A percentile compares a stretch with the other conserved stretches of the same genome.
phyloP scores from a whole-genome alignment of 2,888 invertebrate species.

The Anthrax anthrax region DNA sequence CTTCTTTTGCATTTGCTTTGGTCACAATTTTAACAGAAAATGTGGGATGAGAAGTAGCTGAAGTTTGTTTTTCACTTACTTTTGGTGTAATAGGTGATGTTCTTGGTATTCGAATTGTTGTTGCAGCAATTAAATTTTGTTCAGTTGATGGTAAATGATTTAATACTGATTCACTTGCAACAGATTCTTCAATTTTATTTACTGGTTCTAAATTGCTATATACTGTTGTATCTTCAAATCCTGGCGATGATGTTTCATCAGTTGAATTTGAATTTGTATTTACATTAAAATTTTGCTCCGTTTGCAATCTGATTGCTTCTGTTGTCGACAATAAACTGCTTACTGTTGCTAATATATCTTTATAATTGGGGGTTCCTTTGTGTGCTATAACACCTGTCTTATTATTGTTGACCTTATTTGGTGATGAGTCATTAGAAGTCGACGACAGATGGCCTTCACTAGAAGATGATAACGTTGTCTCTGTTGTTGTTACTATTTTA shows the following conservation, averaged over 20 bases:
- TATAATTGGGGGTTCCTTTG: not conserved
- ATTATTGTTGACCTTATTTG: not conserved
- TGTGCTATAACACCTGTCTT: not conserved
- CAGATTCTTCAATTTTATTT: too few species aligned
- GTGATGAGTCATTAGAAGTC: not conserved
- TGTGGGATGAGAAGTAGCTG: not conserved
- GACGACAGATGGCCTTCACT: not conserved
- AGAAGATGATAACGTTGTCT: conserved; percentile 3
- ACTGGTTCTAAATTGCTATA: not conserved
- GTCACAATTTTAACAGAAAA: not conserved
- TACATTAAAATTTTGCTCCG: too few species aligned
- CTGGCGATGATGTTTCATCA: too few species aligned
- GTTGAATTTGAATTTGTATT: not conserved
- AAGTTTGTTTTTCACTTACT: not conserved
- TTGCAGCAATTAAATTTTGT: not conserved
- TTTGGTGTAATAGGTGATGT: not conserved
- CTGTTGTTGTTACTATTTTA: conserved; percentile 2
- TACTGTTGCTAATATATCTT: not conserved
- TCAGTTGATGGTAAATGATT: not conserved
- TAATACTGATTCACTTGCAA: too few species aligned
- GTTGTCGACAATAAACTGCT: not conserved
- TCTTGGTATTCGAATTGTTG: not conserved
- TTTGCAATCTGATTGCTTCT: not conserved
- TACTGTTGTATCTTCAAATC: not conserved
- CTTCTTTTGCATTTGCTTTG: not conserved